Conservation (phyloP, 2,888 invertebrate species). For the Parascotia fuliginaria region DNA sequence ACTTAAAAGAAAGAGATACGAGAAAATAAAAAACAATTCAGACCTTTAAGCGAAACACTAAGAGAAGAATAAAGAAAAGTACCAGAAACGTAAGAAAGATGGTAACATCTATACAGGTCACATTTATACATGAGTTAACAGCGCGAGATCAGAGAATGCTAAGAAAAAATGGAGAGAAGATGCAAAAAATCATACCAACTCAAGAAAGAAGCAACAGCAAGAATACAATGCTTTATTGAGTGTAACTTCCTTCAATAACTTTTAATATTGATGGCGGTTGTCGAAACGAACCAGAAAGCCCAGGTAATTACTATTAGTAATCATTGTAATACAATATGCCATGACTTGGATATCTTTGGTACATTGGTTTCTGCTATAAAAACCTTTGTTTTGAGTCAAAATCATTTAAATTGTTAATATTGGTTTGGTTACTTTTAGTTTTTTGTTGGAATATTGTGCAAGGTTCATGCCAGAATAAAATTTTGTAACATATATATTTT, state of each 20-base stretch:
- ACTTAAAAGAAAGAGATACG: too few species aligned
- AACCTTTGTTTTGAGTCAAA: too few species aligned
- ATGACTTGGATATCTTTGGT: too few species aligned
- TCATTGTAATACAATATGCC: too few species aligned
- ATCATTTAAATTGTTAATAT: too few species aligned
- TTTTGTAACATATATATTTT: too few species aligned
- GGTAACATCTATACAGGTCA: too few species aligned
- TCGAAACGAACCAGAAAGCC: background rate
- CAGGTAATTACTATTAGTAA: too few species aligned
- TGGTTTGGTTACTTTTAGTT: too few species aligned
- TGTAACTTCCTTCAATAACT: background rate
- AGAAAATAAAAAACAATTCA: background rate
- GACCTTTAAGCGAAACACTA: background rate
- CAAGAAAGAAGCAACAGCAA: background rate
- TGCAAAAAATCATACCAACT: background rate
- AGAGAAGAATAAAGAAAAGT: background rate
- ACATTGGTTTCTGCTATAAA: too few species aligned
- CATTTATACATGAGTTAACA: background rate
- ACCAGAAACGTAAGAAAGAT: background rate
- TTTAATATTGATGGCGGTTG: background rate
- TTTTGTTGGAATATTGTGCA: too few species aligned
- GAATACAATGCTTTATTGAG: background rate
- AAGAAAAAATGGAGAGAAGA: background rate
- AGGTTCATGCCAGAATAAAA: too few species aligned
- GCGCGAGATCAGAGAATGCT: background rate